Evolutionary conservation across 2,888 invertebrate genomes (phyloP).

Genomic region (Dorcus hopei): DNA sequence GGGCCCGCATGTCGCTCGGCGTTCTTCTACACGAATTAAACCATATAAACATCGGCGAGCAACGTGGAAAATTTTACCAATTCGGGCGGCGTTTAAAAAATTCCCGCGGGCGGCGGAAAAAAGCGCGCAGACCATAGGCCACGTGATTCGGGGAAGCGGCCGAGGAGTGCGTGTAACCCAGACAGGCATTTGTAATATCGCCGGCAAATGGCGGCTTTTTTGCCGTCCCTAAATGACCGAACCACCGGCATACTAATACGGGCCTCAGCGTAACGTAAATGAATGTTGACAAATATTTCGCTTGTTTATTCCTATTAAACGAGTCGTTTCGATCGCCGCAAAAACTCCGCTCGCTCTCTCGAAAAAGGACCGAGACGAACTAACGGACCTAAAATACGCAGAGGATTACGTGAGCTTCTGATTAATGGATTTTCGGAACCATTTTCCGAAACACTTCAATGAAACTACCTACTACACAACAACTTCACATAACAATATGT

Average conservation of each 20-base stretch:
- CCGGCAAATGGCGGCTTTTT: conserved; percentile 29
- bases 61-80: conserved; percentile 22
- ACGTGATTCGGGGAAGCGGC: conserved; percentile 29
- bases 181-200: conserved; percentile 30
- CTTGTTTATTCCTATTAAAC: conserved; percentile 25
- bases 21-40: conserved; percentile 24
- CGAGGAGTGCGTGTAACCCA: conserved; percentile 22
- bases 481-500: too few relatives aligned
- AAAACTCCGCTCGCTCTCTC: not conserved
- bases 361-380: conserved; percentile 7
- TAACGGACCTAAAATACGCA: not conserved
- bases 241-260: conserved; percentile 29
- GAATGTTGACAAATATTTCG: conserved; percentile 30
- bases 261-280: conserved; percentile 23
- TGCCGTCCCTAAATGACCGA: conserved; percentile 30
- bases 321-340: conserved; percentile 12
- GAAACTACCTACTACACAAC: too few relatives aligned
- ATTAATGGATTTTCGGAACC: too few relatives aligned
- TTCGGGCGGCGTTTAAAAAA: conserved; percentile 25
- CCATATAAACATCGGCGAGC: conserved; percentile 25
- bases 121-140: conserved; percentile 29
- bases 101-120: conserved; percentile 17
- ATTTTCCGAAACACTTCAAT: too few relatives aligned
- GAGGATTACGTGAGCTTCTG: not conserved
- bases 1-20: conserved; percentile 39